Evolutionary conservation across 2,797 vertebrate species (phyloP), one percentile per base, ranked within the genome.

Genomic region (Urosaurus nigricauda): DNA sequence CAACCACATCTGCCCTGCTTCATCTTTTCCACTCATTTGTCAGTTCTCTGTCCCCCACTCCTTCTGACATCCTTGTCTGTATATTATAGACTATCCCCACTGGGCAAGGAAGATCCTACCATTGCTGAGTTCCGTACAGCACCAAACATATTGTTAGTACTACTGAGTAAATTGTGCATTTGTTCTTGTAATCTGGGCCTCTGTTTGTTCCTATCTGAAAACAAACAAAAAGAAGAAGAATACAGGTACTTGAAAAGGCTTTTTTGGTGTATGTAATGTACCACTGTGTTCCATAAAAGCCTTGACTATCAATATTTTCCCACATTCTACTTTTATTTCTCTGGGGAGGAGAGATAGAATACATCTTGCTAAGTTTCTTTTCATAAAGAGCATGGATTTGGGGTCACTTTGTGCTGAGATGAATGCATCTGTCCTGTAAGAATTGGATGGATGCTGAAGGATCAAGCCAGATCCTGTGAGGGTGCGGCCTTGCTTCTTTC

Each of bases 341-440:
- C 73, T 77, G 79, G 84, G 51, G 91, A 95, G 90, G 92, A 24
- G 0, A 84, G 83, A 71, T 24, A 0, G 77, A 93, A 77, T 81
- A 43, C 70, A 63, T 90, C 86, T 84, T 88, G 63, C 90, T 93
- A 83, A 2, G 40, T 77, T 87, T 86, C 85, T 85, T 26, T 5
- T 79, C 89, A 0, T 21, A 84, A 79, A 32, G 90, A 93, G 29
- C 9, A 91, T 88, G 81, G 84, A 73, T 92, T 29, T 93, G 75
- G 70, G 85, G 90, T 89, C 89, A 89, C 88, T 91, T 94, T 88
- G 91, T 89, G 74, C 79, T 56, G 86, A 92, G 83, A 90, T 90
- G 90, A 83, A 83, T 91, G 83, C 87, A 16, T 92, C 90, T 95
- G 90, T 92, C 91, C 93, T 86, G 87, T 40, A 92, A 91, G 65